Percentiles rank a stretch among this genome's conserved stretches.
Conservation (phyloP, 1,140 invertebrate genomes). For the Aleiodes sp. region DNA sequence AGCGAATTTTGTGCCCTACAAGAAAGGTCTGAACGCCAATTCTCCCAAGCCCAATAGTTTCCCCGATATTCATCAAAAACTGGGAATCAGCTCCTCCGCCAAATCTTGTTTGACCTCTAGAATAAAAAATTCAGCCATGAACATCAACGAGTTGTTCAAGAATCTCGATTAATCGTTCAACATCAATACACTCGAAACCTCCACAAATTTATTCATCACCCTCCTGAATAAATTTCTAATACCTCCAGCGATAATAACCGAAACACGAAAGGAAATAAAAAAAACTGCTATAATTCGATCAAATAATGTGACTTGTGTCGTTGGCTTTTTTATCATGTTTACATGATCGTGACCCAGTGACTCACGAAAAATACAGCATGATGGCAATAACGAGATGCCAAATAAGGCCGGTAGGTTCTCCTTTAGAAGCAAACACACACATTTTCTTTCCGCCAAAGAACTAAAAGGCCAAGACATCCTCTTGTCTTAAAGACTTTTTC, state of each 20-base stretch:
- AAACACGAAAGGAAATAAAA: not conserved
- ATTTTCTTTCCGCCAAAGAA: not conserved
- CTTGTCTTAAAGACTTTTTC: not conserved
- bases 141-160: too few species aligned
- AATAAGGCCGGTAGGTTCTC: not conserved
- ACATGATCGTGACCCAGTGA: conserved; percentile 11
- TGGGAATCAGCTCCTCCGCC: too few species aligned
- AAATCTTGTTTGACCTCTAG: too few species aligned
- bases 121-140: too few species aligned
- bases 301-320: not conserved
- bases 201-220: conserved; percentile 11
- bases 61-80: too few species aligned
- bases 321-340: not conserved
- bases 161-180: too few species aligned
- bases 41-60: too few species aligned
- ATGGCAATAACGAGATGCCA: conserved; percentile 6
- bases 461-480: not conserved
- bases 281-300: conserved; percentile 17
- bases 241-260: not conserved
- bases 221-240: conserved; percentile 1
- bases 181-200: too few species aligned
- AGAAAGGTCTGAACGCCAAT: too few species aligned
- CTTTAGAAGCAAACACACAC: not conserved
- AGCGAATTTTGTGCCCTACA: too few species aligned
- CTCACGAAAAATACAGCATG: conserved; percentile 8